Evolutionary conservation across 1,140 invertebrate genomes (phyloP).

Genomic region (Drosophila oshimai): DNA sequence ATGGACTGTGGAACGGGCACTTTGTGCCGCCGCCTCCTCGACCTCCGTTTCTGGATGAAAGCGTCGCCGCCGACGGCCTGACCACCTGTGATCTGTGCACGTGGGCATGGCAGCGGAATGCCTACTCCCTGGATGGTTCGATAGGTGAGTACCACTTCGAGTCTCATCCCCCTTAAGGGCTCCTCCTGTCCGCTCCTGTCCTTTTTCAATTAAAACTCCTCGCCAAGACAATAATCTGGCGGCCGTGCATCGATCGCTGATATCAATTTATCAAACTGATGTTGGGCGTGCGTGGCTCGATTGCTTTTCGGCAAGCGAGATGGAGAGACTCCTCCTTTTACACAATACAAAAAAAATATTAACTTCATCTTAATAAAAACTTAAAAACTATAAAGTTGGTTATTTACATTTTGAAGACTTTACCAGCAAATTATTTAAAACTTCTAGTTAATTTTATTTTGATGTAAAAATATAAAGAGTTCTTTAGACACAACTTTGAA

Average conservation of each 20-base stretch:
- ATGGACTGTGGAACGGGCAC: conserved; percentile 86
- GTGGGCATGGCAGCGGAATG: conserved; percentile 85
- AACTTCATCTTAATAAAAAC: not conserved
- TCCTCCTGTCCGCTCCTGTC: conserved; percentile 1
- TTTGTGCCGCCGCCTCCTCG: conserved; percentile 88
- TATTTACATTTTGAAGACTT: too few species aligned
- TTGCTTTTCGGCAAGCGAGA: conserved; percentile 68
- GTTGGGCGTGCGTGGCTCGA: conserved; percentile 77
- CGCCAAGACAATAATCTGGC: conserved; percentile 67
- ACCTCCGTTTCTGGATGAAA: conserved; percentile 86
- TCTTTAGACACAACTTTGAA: too few species aligned
- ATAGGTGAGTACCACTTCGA: conserved; percentile 61
- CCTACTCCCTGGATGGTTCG: conserved; percentile 81
- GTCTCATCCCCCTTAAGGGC: not conserved
- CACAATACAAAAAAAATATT: not conserved
- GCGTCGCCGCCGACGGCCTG: conserved; percentile 86
- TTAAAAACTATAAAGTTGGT: not conserved
- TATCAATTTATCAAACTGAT: conserved; percentile 82
- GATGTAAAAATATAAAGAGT: too few species aligned
- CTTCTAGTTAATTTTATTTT: too few species aligned
- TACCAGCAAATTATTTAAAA: too few species aligned
- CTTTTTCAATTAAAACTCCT: conserved; percentile 76
- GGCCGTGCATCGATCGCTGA: conserved; percentile 68
- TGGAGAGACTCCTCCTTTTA: conserved; percentile 16
- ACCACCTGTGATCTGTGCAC: conserved; percentile 89